Base-by-base conservation (phyloP, 2,797 vertebrate genomes). In the Hyperoplus immaculatus region DNA sequence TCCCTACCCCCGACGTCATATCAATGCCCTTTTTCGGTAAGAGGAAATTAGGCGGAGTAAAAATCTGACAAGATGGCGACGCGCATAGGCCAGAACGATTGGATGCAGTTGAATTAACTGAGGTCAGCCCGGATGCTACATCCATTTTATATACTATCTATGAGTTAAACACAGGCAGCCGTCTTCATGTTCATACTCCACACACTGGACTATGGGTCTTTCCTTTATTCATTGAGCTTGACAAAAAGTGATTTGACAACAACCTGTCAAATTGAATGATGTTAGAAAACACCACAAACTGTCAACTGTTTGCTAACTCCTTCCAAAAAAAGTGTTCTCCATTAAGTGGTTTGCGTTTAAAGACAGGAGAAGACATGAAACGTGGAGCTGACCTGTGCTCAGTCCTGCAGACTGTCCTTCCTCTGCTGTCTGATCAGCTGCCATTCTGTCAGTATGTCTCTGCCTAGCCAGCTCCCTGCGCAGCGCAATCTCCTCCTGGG, bases 401-500 rank as follows among this genome's bases (percentile, higher is more conserved):
- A 42, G 62, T 58, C 54, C 91, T 68, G 58, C 29, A 16, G 73
- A 67, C 4, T 67, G 83, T 55, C 65, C 72, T 7, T 63, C 65
- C 78, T 89, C 88, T 72, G 87, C 87, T 0, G 70, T 88, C 87
- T 95, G 95, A 63, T 49, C 88, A 9, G 92, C 93, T 8, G 93
- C 93, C 81, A 97, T 60, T 87, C 91, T 97, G 72, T 98, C 96
- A 0, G 97, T 96, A 0, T 97, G 98, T 70, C 96, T 95, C 84
- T 74, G 95, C 67, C 97, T 92, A 0, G 95, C 97, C 41, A 93
- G 64, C 18, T 98, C 97, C 8, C 95, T 94, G 43, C 98, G 95
- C 88, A 96, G 94, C 18, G 92, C 87, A 9, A 99, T 96, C 92
- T 98, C 97, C 75, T 98, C 97, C 73, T 95, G 96, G 65, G 96